Evolutionary conservation across 2,888 invertebrate species (phyloP).

Genomic region (Harpalus rufipes): DNA sequence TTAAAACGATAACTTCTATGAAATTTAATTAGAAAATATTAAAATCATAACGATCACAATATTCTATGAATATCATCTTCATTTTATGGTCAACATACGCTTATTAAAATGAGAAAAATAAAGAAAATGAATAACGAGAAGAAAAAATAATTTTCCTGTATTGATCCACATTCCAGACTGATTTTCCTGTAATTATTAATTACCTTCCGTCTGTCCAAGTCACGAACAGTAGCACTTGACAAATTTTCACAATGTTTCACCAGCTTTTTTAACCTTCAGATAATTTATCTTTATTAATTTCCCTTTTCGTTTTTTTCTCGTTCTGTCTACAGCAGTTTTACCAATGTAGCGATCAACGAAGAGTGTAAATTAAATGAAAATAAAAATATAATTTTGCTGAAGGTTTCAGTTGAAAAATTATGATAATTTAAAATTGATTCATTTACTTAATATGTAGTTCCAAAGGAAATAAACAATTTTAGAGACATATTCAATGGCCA

Average conservation of each 20-base stretch:
- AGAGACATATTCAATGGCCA: no score
- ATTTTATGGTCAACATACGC: no score
- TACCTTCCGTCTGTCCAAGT: not conserved
- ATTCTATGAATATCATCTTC: no score
- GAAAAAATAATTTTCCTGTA: conserved; percentile 8
- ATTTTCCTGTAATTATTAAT: conserved; percentile 22
- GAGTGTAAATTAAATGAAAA: not conserved
- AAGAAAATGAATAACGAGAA: not conserved
- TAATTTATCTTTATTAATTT: not conserved
- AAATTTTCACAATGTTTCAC: not conserved
- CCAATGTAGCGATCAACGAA: not conserved
- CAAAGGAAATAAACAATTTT: no score
- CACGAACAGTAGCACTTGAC: not conserved
- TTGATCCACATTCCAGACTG: conserved; percentile 23
- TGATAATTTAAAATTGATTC: not conserved
- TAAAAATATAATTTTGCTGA: not conserved
- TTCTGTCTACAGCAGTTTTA: not conserved
- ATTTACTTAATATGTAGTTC: no score
- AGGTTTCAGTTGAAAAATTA: not conserved
- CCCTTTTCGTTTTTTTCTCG: not conserved
- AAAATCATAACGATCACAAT: no score
- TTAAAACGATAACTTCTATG: no score
- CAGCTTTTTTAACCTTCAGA: not conserved
- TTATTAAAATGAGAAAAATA: no score
- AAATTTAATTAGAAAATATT: no score